These are phyloP conservation scores for Steatocranus sp. DNA, from an alignment of 2,797 vertebrate genomes.

Conservation along the genomic window DNA sequence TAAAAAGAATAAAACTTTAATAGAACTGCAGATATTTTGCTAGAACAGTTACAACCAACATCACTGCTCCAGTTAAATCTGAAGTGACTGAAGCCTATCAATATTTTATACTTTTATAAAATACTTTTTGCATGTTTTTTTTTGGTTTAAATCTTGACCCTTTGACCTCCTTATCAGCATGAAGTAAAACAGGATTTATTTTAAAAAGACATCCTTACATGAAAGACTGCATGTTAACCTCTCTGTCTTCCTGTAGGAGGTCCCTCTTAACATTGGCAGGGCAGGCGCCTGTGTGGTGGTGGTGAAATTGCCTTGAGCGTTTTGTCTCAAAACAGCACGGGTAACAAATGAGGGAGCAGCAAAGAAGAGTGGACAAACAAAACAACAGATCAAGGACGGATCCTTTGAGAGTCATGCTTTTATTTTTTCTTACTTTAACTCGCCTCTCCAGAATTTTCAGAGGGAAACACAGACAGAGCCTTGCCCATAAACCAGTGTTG, in stretches of 20 bases:
- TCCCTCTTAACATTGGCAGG: constrained; percentile 92
- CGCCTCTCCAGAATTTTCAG: constrained; percentile 52
- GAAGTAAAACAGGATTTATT: constrained; percentile 27
- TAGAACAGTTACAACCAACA: not conserved
- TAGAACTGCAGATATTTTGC: not conserved
- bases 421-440: constrained; percentile 35
- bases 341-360: constrained; percentile 47
- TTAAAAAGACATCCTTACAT: not conserved
- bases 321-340: constrained; percentile 45
- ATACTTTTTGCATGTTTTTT: not conserved
- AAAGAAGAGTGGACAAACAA: constrained; percentile 56
- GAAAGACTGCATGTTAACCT: constrained; percentile 47
- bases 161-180: constrained; percentile 32
- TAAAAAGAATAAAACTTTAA: not conserved
- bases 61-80: constrained; percentile 3
- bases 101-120: constrained; percentile 12
- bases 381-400: constrained; percentile 58
- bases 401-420: constrained; percentile 54
- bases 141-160: constrained; percentile 8
- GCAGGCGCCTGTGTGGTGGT: constrained; percentile 94
- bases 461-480: constrained; percentile 41
- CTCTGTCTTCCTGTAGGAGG: constrained; percentile 80
- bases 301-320: constrained; percentile 86
- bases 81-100: constrained; percentile 6
- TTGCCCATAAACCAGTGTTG: constrained; percentile 58